Conservation (phyloP, 2,113 vertebrate species). For the Lepus timidus region DNA sequence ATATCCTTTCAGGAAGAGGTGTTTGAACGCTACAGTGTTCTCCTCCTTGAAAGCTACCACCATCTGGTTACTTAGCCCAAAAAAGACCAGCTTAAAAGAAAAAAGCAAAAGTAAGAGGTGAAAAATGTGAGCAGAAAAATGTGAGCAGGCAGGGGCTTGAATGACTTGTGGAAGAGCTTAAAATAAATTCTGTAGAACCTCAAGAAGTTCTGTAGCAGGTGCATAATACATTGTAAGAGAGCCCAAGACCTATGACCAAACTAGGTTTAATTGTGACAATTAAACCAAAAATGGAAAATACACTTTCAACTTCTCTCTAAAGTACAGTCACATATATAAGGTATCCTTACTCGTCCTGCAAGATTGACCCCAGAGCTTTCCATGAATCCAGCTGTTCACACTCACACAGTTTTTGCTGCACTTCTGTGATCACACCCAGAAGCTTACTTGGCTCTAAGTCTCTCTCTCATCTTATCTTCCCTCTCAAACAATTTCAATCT, state of each 20-base stretch:
- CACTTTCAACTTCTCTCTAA: constrained; percentile 34
- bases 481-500: neutral
- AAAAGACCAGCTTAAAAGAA: constrained; percentile 93
- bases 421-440: neutral
- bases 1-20: constrained; percentile 96
- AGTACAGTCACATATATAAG: constrained; percentile 10
- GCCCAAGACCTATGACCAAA: neutral
- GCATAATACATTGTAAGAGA: neutral
- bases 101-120: neutral
- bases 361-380: neutral
- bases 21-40: constrained; percentile 94
- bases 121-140: neutral
- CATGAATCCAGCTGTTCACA: neutral
- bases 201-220: neutral
- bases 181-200: neutral
- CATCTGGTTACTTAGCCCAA: constrained; percentile 98
- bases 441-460: neutral
- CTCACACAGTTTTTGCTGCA: neutral
- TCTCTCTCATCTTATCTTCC: neutral
- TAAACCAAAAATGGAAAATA: constrained; percentile 43
- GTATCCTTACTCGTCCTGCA: constrained; percentile 20
- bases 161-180: neutral
- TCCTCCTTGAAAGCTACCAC: constrained; percentile 97
- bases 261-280: neutral
- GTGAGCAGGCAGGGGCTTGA: neutral